Evolutionary conservation across 2,113 vertebrate species (phyloP).

Genomic region (Sminthopsis crassicaudata): DNA sequence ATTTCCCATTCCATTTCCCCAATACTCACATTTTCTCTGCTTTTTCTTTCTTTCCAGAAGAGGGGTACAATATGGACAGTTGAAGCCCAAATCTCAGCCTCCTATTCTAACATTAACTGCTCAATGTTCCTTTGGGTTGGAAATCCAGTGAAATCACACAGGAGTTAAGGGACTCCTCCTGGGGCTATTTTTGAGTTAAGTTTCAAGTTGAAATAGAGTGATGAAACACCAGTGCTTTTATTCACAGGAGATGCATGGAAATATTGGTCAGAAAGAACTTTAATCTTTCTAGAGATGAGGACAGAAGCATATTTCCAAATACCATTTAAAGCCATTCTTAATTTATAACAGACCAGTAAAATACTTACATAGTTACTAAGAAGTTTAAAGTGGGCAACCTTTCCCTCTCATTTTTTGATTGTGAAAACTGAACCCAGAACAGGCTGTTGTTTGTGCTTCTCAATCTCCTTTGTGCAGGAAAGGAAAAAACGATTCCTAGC

Average conservation of each 20-base stretch:
- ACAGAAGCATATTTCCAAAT: neutral
- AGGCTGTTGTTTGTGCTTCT: conserved; percentile 2
- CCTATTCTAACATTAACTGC: neutral
- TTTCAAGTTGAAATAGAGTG: neutral
- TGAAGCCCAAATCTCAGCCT: neutral
- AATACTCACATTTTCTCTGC: neutral
- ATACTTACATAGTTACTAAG: conserved; percentile 20
- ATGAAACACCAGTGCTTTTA: neutral
- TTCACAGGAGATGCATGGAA: neutral
- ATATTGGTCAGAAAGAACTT: neutral
- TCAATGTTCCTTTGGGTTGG: neutral
- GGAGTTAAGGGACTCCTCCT: neutral
- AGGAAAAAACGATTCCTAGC: neutral
- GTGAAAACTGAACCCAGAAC: neutral
- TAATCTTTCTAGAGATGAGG: neutral
- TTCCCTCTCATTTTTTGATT: neutral
- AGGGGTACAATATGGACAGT: neutral
- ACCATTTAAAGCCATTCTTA: neutral
- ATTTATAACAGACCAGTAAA: neutral
- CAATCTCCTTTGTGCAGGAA: neutral
- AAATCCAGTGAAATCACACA: neutral
- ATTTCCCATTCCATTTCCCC: neutral
- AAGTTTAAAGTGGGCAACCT: neutral
- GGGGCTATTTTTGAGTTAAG: neutral
- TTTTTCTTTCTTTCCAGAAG: neutral